Conservation (phyloP, 2,113 vertebrate genomes). For the Psittacula cyanocephala region DNA sequence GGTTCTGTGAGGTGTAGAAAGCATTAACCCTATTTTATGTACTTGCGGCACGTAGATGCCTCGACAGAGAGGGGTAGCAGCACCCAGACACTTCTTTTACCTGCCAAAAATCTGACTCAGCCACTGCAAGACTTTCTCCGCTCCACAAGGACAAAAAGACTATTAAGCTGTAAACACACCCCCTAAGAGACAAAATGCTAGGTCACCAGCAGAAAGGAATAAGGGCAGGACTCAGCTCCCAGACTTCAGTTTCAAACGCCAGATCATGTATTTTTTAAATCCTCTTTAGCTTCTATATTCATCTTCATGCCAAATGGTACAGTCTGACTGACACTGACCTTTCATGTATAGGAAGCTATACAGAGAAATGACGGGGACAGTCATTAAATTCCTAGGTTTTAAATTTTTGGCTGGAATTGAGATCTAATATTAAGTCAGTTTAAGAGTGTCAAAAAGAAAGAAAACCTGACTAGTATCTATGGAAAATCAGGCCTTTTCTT, state of each 20-base stretch:
- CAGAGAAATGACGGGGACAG: background rate
- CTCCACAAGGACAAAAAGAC: background rate
- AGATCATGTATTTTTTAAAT: constrained; percentile 64
- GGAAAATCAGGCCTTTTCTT: background rate
- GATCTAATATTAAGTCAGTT: background rate
- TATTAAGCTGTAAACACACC: background rate
- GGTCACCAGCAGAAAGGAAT: constrained; percentile 12
- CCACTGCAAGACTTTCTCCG: background rate
- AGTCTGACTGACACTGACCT: constrained; percentile 37
- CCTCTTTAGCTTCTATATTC: constrained; percentile 59
- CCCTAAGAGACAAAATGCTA: background rate
- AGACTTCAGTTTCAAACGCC: constrained; percentile 19
- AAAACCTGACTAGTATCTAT: background rate
- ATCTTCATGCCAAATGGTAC: constrained; percentile 54
- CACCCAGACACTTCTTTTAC: background rate
- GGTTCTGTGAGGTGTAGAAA: background rate
- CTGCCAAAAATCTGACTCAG: background rate
- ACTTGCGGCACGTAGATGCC: background rate
- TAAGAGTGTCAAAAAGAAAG: background rate
- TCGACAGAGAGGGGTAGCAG: background rate
- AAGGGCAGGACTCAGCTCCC: background rate
- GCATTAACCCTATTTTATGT: background rate
- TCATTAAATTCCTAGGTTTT: constrained; percentile 20
- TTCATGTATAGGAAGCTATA: constrained; percentile 20
- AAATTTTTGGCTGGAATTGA: background rate